These are phyloP conservation scores for Leptopilina clavipes DNA, from an alignment of 1,140 invertebrate genomes.

Conservation along the genomic window DNA sequence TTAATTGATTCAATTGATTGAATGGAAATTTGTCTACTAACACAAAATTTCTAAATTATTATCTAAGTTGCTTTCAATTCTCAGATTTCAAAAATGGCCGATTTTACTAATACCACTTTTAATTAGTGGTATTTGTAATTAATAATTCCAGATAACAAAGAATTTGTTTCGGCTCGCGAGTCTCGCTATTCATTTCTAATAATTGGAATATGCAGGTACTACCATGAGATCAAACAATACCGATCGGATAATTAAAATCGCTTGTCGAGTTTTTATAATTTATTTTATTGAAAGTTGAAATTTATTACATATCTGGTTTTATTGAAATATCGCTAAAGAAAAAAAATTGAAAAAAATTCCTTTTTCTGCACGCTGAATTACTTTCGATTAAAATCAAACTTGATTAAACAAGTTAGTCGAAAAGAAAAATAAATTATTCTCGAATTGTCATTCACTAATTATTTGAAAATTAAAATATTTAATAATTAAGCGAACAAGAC, in stretches of 20 bases:
- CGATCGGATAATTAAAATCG: background rate
- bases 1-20: too few species aligned
- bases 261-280: slow-evolving; percentile 1
- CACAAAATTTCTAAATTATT: too few species aligned
- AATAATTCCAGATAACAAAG: background rate
- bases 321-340: background rate
- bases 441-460: too few species aligned
- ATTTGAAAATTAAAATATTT: too few species aligned
- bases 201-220: background rate
- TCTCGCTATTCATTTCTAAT: background rate
- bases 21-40: too few species aligned
- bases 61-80: too few species aligned
- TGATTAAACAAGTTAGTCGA: background rate
- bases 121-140: too few species aligned
- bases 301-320: slow-evolving; percentile 1
- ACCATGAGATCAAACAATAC: background rate
- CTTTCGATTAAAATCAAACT: background rate
- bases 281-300: slow-evolving; percentile 5
- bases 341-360: background rate
- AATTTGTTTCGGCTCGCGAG: background rate
- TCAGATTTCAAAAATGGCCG: too few species aligned
- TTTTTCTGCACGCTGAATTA: background rate
- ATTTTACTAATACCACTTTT: too few species aligned
- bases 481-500: too few species aligned
- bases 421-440: background rate